phyloP scores from a whole-genome alignment of 30 jellyfish, hydroid and myxozoan species.

The Hydractinia symbiolongicarpus region DNA sequence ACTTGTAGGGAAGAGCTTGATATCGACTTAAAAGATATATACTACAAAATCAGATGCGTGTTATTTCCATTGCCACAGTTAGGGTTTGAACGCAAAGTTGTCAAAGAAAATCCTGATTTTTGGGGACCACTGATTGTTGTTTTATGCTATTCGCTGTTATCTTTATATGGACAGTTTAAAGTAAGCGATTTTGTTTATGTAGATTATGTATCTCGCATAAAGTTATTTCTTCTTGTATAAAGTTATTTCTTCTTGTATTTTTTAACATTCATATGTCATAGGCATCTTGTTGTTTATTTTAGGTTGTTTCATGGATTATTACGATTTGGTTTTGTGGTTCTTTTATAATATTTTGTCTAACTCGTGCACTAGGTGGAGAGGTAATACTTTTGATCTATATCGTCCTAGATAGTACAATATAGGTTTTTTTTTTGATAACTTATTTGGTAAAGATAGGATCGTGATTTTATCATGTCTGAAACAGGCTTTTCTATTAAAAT shows the following conservation, averaged over 20 bases:
- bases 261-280: no score
- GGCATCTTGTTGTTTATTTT: not conserved
- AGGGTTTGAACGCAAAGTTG: constrained; percentile 70
- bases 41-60: constrained; percentile 79
- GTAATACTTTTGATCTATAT: constrained; percentile 21
- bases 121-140: constrained; percentile 96
- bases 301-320: constrained; percentile 93
- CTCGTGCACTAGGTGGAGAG: constrained; percentile 97
- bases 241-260: no score
- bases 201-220: not conserved
- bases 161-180: constrained; percentile 88
- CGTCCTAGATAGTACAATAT: not conserved
- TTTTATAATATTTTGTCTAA: constrained; percentile 67
- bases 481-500: no score
- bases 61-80: constrained; percentile 85
- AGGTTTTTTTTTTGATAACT: not conserved
- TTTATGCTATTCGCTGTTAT: constrained; percentile 61
- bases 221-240: not conserved
- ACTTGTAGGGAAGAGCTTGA: constrained; percentile 73
- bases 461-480: no score
- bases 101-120: constrained; percentile 84
- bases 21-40: constrained; percentile 71
- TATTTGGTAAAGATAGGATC: not conserved
- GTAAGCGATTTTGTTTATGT: constrained; percentile 31
- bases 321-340: constrained; percentile 97